These are phyloP conservation scores for Falco berigora DNA, from an alignment of 2,797 vertebrate species.

Conservation along the genomic window DNA sequence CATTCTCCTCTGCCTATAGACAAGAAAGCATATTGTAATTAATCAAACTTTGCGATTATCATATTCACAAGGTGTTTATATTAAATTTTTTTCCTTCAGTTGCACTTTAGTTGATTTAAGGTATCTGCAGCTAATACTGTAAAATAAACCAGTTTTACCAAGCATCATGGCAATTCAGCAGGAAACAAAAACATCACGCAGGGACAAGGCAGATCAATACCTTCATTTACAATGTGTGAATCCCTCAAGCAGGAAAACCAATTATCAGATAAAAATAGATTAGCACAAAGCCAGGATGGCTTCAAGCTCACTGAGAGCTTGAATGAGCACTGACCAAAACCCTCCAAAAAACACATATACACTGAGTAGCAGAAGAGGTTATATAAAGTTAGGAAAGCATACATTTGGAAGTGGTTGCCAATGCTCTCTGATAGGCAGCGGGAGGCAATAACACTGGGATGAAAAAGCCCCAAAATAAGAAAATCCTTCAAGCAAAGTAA, in stretches of 20 bases:
- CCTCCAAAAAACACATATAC: neutral
- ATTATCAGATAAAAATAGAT: slow-evolving; percentile 45
- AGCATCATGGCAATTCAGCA: neutral
- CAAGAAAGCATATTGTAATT: neutral
- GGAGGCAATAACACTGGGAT: neutral
- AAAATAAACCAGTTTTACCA: neutral
- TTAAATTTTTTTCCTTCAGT: neutral
- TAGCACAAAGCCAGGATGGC: neutral
- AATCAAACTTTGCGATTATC: neutral
- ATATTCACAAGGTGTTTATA: neutral
- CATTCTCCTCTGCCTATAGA: neutral
- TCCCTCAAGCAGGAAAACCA: slow-evolving; percentile 38
- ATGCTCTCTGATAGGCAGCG: neutral
- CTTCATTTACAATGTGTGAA: slow-evolving; percentile 3
- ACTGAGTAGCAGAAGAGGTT: neutral
- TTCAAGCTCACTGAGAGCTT: neutral
- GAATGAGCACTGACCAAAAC: neutral
- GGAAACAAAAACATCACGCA: neutral
- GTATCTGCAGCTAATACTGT: neutral
- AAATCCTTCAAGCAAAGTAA: neutral
- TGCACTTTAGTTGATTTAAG: neutral
- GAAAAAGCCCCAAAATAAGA: neutral
- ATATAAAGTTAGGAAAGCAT: neutral
- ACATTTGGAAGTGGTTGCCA: neutral
- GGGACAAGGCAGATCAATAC: slow-evolving; percentile 3